These are phyloP conservation scores for Caenorhabditis sp. DNA, from an alignment of 2,888 invertebrate species.

Conservation along the genomic window DNA sequence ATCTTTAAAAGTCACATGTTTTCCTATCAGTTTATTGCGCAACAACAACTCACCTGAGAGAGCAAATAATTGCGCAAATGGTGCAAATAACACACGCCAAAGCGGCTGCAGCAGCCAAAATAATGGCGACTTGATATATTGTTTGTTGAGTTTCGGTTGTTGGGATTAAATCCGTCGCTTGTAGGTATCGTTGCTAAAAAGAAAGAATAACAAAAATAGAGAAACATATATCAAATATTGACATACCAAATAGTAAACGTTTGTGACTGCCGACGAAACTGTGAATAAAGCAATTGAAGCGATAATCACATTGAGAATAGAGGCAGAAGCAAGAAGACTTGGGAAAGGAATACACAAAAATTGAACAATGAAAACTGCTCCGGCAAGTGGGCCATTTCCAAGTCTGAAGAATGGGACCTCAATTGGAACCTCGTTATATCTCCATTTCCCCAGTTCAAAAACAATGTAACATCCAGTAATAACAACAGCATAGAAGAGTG, in stretches of 20 bases:
- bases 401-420: conserved; percentile 69
- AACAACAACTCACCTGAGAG: conserved; percentile 47
- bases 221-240: not conserved
- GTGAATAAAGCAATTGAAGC: conserved; percentile 68
- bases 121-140: conserved; percentile 60
- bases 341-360: conserved; percentile 57
- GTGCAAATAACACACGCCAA: conserved; percentile 65
- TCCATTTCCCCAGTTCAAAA: conserved; percentile 70
- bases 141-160: conserved; percentile 49
- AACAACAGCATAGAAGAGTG: conserved; percentile 66
- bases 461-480: conserved; percentile 68
- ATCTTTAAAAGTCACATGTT: conserved; percentile 39
- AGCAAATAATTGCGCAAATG: conserved; percentile 58
- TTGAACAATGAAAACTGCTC: conserved; percentile 67
- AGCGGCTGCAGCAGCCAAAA: conserved; percentile 65
- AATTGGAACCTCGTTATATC: conserved; percentile 64
- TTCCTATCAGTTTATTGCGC: conserved; percentile 2
- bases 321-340: conserved; percentile 59
- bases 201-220: not conserved
- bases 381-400: conserved; percentile 68
- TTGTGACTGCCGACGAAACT: conserved; percentile 65
- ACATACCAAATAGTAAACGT: conserved; percentile 67
- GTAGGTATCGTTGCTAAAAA: conserved; percentile 62
- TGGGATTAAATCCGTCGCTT: conserved; percentile 53
- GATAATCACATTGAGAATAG: conserved; percentile 63